Evolutionary conservation across 1,140 invertebrate genomes (phyloP).

Genomic region (Galendromus occidentalis): DNA sequence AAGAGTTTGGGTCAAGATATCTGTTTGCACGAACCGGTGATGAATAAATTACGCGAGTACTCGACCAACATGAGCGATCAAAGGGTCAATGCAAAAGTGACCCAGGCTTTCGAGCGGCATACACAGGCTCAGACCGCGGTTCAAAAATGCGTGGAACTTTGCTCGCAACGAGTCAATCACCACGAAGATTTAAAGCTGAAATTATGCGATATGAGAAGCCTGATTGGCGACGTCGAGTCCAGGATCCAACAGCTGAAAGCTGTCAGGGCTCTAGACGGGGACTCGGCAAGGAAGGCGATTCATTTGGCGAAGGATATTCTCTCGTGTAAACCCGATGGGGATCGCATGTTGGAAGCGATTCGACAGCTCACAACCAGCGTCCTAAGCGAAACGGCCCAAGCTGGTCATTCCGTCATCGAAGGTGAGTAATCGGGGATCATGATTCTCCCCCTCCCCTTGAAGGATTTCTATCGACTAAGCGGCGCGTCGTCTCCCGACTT

Average conservation of each 20-base stretch:
- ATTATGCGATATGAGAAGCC: background rate
- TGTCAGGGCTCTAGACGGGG: background rate
- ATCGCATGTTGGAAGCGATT: background rate
- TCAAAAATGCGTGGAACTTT: background rate
- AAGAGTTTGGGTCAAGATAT: conserved; percentile 58
- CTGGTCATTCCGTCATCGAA: background rate
- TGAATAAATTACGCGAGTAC: conserved; percentile 53
- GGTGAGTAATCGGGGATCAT: background rate
- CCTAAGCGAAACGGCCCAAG: background rate
- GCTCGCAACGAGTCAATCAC: background rate
- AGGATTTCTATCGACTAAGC: too few species aligned
- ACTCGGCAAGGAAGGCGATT: background rate
- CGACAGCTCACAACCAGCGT: conserved; percentile 13
- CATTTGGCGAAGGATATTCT: background rate
- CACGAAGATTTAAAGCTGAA: conserved; percentile 2
- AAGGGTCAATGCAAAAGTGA: background rate
- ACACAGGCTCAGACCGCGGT: background rate
- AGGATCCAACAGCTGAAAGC: conserved; percentile 24
- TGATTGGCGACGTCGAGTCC: conserved; percentile 21
- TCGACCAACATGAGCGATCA: background rate
- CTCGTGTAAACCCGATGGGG: background rate
- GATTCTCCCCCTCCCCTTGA: too few species aligned
- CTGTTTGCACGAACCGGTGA: conserved; percentile 49
- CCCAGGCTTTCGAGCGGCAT: background rate
- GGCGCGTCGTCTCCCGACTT: too few species aligned